Evolutionary conservation across 2,113 vertebrate genomes (phyloP), one percentile per base, ranked within the genome.

Genomic region (Pseudorectes ferrugineus): DNA sequence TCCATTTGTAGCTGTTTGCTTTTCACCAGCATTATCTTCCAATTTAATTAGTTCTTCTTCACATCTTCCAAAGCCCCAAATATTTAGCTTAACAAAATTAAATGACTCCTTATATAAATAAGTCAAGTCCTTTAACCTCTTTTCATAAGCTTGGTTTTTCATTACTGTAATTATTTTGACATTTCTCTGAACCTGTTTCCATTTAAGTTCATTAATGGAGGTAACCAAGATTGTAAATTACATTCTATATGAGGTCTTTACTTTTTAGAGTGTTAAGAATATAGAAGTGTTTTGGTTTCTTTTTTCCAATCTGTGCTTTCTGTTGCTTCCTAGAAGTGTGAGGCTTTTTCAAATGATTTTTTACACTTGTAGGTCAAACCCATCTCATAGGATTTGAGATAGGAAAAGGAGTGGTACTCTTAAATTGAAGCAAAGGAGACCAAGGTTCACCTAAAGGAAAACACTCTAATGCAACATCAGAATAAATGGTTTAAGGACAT

Each of bases 141-240:
- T 82, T 85, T 58, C 67, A 55, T 90, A 68, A 72, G 6, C 22
- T 83, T 63, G 19, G 3, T n/a, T 90, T 95, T 92, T 58, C 71
- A 88, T 92, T 92, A 88, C 22, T 43, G 35, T 78, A 92, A 95
- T 92, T 79, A 93, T 90, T 95, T 83, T 92, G 78, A 66, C 40
- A 85, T 72, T 90, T 95, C 62, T 88, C 49, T 90, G 62, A 95
- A 72, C 67, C 15, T 61, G 3, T 82, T 92, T 92, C 73, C 51
- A 46, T 85, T 82, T 43, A 59, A 43, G 31, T 79, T 88, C n/a
- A 76, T 76, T 90, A 85, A 72, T 43, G 52, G 52, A 72, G 57
- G 48, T 88, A 94, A 75, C 45, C 14, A 67, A 88, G 88, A 72
- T 26, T 79, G 16, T 72, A 55, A 24, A 36, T 72, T 72, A 40